These are phyloP conservation scores for Phania funesta DNA, from an alignment of 2,888 invertebrate genomes.

Conservation along the genomic window DNA sequence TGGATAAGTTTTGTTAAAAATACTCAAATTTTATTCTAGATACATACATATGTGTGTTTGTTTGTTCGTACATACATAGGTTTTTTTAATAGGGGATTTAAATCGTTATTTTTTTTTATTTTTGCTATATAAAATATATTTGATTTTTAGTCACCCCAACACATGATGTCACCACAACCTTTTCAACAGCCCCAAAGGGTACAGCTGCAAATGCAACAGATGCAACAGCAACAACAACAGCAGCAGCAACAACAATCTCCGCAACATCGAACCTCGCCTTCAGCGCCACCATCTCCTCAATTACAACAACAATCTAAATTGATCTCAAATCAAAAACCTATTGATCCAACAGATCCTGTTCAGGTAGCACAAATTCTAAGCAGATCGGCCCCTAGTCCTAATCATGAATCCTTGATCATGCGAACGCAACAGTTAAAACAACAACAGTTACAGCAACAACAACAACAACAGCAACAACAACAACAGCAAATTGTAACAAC, in stretches of 20 bases:
- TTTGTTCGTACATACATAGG: too few species aligned
- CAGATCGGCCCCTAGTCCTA: slow-evolving; percentile 77
- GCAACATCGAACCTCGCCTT: slow-evolving; percentile 72
- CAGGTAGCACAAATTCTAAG: slow-evolving; percentile 79
- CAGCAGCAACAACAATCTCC: slow-evolving; percentile 77
- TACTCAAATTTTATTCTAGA: too few species aligned
- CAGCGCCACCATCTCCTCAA: slow-evolving; percentile 76
- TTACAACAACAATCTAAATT: slow-evolving; percentile 73
- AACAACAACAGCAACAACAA: slow-evolving; percentile 68
- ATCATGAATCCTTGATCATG: slow-evolving; percentile 78
- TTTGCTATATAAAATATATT: neutral
- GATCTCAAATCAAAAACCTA: slow-evolving; percentile 73
- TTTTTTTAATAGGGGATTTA: too few species aligned
- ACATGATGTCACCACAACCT: slow-evolving; percentile 71
- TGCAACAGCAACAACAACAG: slow-evolving; percentile 74
- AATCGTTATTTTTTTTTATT: too few species aligned
- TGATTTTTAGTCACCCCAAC: slow-evolving; percentile 69
- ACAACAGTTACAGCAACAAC: slow-evolving; percentile 69
- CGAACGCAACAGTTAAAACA: slow-evolving; percentile 78
- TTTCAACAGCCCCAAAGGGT: slow-evolving; percentile 76
- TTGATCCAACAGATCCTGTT: slow-evolving; percentile 79
- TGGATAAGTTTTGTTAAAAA: too few species aligned
- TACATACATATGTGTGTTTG: too few species aligned
- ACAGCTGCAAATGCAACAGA: slow-evolving; percentile 71
- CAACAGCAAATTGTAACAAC: slow-evolving; percentile 60